phyloP scores from a whole-genome alignment of 2,888 invertebrate species.

The Tetragonula carbonaria region DNA sequence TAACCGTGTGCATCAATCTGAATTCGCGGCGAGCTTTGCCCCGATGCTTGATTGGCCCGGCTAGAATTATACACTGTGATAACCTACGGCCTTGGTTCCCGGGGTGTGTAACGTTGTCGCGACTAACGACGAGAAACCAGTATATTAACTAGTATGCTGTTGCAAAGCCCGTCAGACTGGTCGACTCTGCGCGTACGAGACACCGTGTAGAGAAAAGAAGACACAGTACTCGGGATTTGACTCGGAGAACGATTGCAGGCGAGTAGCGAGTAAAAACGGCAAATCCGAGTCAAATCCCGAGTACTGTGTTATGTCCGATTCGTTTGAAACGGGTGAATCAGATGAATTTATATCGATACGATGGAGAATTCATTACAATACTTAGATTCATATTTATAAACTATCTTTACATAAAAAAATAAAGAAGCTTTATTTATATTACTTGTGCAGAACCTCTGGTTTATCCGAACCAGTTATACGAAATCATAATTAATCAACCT shows the following conservation, averaged over 20 bases:
- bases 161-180: conserved; percentile 69
- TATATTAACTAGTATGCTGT: conserved; percentile 75
- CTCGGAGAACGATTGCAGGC: background rate
- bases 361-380: no score
- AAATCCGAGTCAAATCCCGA: no score
- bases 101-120: conserved; percentile 75
- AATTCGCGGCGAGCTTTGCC: conserved; percentile 50
- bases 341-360: no score
- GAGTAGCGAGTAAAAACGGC: background rate
- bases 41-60: conserved; percentile 53
- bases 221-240: no score
- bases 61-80: conserved; percentile 55
- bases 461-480: no score
- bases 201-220: conserved; percentile 23
- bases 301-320: no score
- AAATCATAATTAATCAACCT: no score
- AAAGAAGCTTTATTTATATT: no score
- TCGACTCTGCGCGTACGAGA: conserved; percentile 42
- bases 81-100: conserved; percentile 28
- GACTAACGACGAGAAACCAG: conserved; percentile 80
- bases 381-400: no score
- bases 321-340: no score
- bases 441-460: no score
- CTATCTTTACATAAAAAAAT: no score
- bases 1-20: conserved; percentile 52